Evolutionary conservation across 2,888 invertebrate species (phyloP).

Genomic region (Leptopilina myrica): DNA sequence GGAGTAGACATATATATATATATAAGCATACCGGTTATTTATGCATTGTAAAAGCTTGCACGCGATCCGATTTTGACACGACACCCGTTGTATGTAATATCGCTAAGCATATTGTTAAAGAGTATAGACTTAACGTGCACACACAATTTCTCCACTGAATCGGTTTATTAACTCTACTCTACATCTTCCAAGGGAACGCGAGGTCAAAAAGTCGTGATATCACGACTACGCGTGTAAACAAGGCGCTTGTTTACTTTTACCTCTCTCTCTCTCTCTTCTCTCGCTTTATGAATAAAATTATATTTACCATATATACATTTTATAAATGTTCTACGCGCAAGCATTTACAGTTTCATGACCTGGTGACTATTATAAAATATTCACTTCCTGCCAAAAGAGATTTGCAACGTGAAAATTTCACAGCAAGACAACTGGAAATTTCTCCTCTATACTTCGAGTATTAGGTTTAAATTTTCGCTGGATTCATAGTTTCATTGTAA

Average conservation of each 20-base stretch:
- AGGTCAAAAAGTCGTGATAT: slow-evolving; percentile 16
- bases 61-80: slow-evolving; percentile 61
- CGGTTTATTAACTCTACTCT: slow-evolving; percentile 23
- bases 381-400: no score
- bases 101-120: slow-evolving; percentile 21
- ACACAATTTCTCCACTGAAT: slow-evolving; percentile 12
- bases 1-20: slow-evolving; percentile 52
- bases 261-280: neutral
- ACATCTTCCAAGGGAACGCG: slow-evolving; percentile 5
- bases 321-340: neutral
- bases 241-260: slow-evolving; percentile 17
- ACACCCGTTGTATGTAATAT: slow-evolving; percentile 49
- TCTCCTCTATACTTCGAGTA: no score
- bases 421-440: no score
- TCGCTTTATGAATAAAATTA: slow-evolving; percentile 8
- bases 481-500: no score
- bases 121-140: slow-evolving; percentile 40
- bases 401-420: no score
- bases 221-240: slow-evolving; percentile 17
- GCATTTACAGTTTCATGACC: slow-evolving; percentile 14
- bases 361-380: no score
- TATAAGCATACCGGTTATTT: slow-evolving; percentile 68
- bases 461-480: no score
- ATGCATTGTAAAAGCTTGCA: slow-evolving; percentile 64
- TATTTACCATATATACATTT: neutral